Conservation (phyloP, 2,888 invertebrate species). For the Capitulum mitella region DNA sequence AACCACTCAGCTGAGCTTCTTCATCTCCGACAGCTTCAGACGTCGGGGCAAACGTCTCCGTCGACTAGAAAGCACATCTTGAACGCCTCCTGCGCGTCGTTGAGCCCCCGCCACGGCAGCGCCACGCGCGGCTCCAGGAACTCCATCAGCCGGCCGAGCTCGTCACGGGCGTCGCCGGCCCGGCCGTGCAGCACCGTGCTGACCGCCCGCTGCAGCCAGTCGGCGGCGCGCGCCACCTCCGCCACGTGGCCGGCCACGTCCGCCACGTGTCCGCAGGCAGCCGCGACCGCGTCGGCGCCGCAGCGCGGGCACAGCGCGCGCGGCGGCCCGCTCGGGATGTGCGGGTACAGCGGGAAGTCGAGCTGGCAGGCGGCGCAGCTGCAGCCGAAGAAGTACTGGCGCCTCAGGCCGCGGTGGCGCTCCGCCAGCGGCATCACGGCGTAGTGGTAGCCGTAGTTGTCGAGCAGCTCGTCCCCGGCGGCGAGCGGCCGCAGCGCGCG, state of each 20-base stretch:
- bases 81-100: constrained; percentile 20
- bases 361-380: constrained; percentile 44
- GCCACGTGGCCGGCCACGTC: background rate
- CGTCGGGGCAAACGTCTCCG: background rate
- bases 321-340: background rate
- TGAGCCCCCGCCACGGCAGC: background rate
- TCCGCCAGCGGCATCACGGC: constrained; percentile 41
- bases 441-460: constrained; percentile 49
- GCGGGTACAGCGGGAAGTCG: constrained; percentile 41
- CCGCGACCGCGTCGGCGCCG: background rate
- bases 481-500: constrained; percentile 34
- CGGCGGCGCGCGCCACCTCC: background rate
- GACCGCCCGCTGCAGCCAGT: background rate
- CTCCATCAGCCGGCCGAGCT: background rate
- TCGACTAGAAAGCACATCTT: constrained; percentile 15
- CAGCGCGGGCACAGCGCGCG: background rate
- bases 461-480: constrained; percentile 45
- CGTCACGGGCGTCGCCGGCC: background rate
- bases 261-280: constrained; percentile 1
- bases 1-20: no score
- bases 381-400: constrained; percentile 47
- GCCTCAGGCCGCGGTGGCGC: constrained; percentile 38
- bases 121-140: background rate
- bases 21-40: no score
- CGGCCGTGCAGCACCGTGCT: background rate